Evolutionary conservation across 1,140 invertebrate genomes (phyloP).

Genomic region (Lasioglossum baleicum): DNA sequence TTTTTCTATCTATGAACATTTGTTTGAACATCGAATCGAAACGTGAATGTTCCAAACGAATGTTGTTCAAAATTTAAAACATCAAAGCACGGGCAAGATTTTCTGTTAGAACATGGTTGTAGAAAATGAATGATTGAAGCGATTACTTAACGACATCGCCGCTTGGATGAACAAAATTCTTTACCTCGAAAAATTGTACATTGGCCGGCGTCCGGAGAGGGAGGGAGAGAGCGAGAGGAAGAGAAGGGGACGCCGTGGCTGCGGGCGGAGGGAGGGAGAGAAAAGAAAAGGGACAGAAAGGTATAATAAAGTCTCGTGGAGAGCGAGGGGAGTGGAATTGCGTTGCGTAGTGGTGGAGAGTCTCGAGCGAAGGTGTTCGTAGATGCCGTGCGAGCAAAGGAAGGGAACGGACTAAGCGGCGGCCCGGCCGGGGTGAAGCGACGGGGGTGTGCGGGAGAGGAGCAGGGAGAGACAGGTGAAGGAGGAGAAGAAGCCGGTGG

Average conservation of each 20-base stretch:
- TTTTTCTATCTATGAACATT: no score
- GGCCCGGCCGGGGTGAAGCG: slow-evolving; percentile 60
- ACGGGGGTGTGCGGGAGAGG: not conserved
- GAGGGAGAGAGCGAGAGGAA: not conserved
- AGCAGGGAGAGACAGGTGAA: slow-evolving; percentile 20
- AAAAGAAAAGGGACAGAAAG: slow-evolving; percentile 64
- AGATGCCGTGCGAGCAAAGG: slow-evolving; percentile 41
- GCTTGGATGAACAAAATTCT: no score
- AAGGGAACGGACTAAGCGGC: slow-evolving; percentile 56
- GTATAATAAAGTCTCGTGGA: slow-evolving; percentile 75
- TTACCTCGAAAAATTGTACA: no score
- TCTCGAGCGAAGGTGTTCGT: slow-evolving; percentile 63
- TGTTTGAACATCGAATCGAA: no score
- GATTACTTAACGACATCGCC: no score
- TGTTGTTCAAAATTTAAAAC: no score
- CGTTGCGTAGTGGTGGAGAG: slow-evolving; percentile 55
- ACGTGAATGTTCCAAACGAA: no score
- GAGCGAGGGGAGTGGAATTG: slow-evolving; percentile 55
- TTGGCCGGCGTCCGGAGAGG: no score
- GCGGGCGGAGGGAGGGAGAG: slow-evolving; percentile 4
- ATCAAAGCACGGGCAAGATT: no score
- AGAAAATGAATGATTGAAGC: no score
- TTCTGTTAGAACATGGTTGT: no score
- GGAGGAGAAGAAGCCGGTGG: slow-evolving; percentile 41
- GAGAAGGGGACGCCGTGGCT: slow-evolving; percentile 1